Conservation (phyloP, 2,888 invertebrate species). For the Dynastes hyllus region DNA sequence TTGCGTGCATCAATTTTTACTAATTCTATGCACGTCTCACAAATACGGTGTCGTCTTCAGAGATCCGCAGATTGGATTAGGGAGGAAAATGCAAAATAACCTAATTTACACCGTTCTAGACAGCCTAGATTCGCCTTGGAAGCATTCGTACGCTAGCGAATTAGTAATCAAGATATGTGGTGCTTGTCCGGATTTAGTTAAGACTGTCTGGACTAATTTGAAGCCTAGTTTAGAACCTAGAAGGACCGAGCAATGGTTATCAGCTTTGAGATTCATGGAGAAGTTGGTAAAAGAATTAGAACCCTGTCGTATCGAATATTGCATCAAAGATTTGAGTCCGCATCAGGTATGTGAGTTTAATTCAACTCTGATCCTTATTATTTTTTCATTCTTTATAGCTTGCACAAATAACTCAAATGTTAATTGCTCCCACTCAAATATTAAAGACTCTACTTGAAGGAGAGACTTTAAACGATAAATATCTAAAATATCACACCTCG, state of each 20-base stretch:
- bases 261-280: conserved; percentile 71
- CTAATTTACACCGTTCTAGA: conserved; percentile 78
- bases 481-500: conserved; percentile 71
- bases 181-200: conserved; percentile 83
- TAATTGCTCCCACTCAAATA: conserved; percentile 64
- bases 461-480: conserved; percentile 57
- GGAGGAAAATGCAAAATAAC: conserved; percentile 75
- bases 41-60: conserved; percentile 85
- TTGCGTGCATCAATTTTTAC: conserved; percentile 80
- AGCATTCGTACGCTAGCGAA: conserved; percentile 77
- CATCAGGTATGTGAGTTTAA: conserved; percentile 70
- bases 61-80: conserved; percentile 78
- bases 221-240: conserved; percentile 78
- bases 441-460: conserved; percentile 63
- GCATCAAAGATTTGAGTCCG: conserved; percentile 71
- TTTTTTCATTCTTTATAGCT: conserved; percentile 57
- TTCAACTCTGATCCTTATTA: background rate
- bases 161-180: conserved; percentile 77
- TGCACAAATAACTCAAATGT: conserved; percentile 63
- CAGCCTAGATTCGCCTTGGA: conserved; percentile 81
- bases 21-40: conserved; percentile 83
- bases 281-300: conserved; percentile 71
- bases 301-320: conserved; percentile 72
- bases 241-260: conserved; percentile 74
- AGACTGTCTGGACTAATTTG: conserved; percentile 76